A percentile compares a stretch with the other conserved stretches of the same genome.
Evolutionary conservation across 2,113 vertebrate species (phyloP).

Genomic region (Collichthys lucidus): DNA sequence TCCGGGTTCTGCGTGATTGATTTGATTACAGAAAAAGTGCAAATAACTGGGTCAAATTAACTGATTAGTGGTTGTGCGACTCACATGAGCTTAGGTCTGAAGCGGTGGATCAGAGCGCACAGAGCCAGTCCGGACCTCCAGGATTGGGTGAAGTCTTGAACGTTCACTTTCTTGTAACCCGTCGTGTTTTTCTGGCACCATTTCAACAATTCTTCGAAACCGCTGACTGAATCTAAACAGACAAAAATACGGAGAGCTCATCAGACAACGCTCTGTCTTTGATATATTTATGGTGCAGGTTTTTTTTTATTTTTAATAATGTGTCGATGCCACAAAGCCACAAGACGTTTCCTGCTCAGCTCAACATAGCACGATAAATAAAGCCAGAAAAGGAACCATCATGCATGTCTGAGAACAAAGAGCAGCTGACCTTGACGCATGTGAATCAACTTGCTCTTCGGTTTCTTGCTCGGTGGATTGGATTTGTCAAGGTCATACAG

Average conservation of each 20-base stretch:
- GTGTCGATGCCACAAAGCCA: not conserved
- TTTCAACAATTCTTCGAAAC: slow-evolving; percentile 86
- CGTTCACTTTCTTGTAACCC: slow-evolving; percentile 82
- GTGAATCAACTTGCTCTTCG: slow-evolving; percentile 36
- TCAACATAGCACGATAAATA: not conserved
- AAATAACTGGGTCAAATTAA: slow-evolving; percentile 1
- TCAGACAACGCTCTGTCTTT: not conserved
- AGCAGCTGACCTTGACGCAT: slow-evolving; percentile 67
- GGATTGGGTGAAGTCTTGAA: slow-evolving; percentile 88
- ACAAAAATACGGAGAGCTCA: not conserved
- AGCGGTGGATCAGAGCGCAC: slow-evolving; percentile 90
- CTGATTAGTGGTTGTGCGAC: slow-evolving; percentile 58
- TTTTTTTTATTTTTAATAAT: not conserved
- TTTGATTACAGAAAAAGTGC: not conserved
- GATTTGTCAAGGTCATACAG: slow-evolving; percentile 83
- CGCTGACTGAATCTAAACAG: slow-evolving; percentile 65
- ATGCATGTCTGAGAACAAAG: not conserved
- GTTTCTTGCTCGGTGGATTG: slow-evolving; percentile 63
- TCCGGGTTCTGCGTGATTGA: not conserved
- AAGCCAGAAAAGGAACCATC: not conserved
- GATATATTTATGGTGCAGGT: not conserved
- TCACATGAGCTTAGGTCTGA: slow-evolving; percentile 91
- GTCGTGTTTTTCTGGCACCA: slow-evolving; percentile 92
- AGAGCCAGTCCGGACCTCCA: slow-evolving; percentile 92
- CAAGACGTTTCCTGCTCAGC: not conserved